phyloP scores from a whole-genome alignment of 2,888 invertebrate species.

The Stenolophus ochropezus region DNA sequence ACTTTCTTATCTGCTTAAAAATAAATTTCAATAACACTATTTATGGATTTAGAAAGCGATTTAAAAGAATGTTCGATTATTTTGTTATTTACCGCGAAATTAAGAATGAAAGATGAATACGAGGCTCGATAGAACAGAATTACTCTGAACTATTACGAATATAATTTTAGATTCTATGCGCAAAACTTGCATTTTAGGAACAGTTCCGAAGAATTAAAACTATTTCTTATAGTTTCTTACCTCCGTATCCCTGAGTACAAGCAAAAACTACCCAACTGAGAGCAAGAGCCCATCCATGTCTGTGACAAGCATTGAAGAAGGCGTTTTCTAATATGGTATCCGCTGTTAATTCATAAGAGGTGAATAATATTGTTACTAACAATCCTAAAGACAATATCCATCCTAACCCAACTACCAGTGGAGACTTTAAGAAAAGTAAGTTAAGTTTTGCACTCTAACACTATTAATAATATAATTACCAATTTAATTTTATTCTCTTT shows the following conservation, averaged over 20 bases:
- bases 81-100: too few species aligned
- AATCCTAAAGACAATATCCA: not conserved
- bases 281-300: constrained; percentile 61
- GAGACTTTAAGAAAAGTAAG: not conserved
- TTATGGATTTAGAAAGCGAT: too few species aligned
- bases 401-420: not conserved
- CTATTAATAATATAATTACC: constrained; percentile 7
- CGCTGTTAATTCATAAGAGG: not conserved
- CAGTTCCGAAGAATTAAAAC: not conserved
- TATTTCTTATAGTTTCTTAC: constrained; percentile 32
- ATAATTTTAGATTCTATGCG: too few species aligned
- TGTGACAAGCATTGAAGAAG: constrained; percentile 24
- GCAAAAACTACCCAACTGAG: constrained; percentile 62
- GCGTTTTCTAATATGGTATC: not conserved
- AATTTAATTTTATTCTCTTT: not conserved
- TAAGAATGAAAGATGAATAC: too few species aligned
- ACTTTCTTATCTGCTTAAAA: too few species aligned
- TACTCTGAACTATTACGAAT: too few species aligned
- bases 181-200: too few species aligned
- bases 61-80: too few species aligned
- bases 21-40: too few species aligned
- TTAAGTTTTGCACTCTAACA: too few species aligned
- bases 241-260: constrained; percentile 61
- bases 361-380: not conserved
- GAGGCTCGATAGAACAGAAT: too few species aligned